Evolutionary conservation across 2,888 invertebrate genomes (phyloP).

Genomic region (Empis stercorea): DNA sequence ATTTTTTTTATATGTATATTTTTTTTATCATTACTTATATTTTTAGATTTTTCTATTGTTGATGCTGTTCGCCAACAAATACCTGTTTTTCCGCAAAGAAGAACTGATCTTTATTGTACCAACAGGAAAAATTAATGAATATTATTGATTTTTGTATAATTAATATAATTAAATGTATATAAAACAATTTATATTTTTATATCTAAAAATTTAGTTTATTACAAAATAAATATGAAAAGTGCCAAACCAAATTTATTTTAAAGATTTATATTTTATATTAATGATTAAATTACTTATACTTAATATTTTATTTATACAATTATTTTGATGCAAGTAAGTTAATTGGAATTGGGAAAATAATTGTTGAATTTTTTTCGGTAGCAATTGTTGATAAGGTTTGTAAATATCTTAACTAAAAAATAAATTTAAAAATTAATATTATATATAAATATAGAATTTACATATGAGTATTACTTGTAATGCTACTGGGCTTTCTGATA

Average conservation of each 20-base stretch:
- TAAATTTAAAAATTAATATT: neutral
- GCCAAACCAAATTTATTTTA: too few relatives aligned
- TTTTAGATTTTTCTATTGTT: constrained; percentile 56
- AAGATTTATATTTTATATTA: too few relatives aligned
- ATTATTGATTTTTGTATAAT: neutral
- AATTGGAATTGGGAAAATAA: constrained; percentile 50
- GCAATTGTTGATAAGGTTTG: constrained; percentile 50
- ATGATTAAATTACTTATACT: too few relatives aligned
- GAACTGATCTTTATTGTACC: constrained; percentile 60
- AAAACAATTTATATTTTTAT: too few relatives aligned
- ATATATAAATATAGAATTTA: neutral
- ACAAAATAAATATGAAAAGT: too few relatives aligned
- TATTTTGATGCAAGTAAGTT: constrained; percentile 23
- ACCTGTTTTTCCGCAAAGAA: constrained; percentile 60
- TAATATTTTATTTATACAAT: too few relatives aligned
- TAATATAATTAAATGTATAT: too few relatives aligned
- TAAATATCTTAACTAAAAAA: constrained; percentile 32
- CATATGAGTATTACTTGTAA: constrained; percentile 22
- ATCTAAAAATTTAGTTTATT: too few relatives aligned
- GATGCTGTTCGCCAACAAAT: constrained; percentile 72
- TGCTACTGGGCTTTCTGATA: constrained; percentile 43
- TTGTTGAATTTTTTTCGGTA: constrained; percentile 52
- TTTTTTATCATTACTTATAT: constrained; percentile 6
- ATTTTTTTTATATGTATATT: neutral
- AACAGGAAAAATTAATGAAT: constrained; percentile 1